Evolutionary conservation across 2,888 invertebrate species (phyloP), one percentile per base, ranked within the genome.

Genomic region (Chirona hameri): DNA sequence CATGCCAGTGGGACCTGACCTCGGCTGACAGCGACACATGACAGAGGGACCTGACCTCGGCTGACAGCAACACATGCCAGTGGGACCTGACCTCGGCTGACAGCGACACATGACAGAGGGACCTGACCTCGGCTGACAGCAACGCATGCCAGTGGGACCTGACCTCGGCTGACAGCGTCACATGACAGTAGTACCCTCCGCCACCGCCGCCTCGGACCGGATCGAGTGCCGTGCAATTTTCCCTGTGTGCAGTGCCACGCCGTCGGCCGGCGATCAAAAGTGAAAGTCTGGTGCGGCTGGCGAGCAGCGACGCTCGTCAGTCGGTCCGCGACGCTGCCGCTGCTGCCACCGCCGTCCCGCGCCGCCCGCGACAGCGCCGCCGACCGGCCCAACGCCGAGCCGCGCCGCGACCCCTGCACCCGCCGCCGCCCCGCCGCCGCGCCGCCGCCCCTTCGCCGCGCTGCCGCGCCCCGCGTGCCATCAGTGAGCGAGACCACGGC

Each of bases 231-330:
- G 69, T 69, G 69, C 69, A 69, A 69, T 15, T 29, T 9, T 69
- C 27, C 65, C 65, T 21, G 65, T 9, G 69, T 69, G 69, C 69
- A 69, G 69, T 29, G 21, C 21, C 7, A 18, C 0, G 76, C 7
- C 76, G 76, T 5, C 21, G 76, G 39, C 21, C 76, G 39, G 18
- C 76, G 21, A 76, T 76, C 76, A 76, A 76, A 76, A 76, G 76
- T 76, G 76, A 76, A 76, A 76, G 76, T 76, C 39, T 15, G 76
- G 21, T 12, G 76, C 76, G 76, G 76, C 76, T 21, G 21, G 76
- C 27, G 31, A 14, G 39, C 21, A 29, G 76, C 76, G 39, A 1
- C 76, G 15, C 29, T 60, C n/a, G 65, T 69, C 76, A 39, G 76
- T 76, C 76, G 21, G 39, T 5, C 15, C 2, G 7, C 24, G 21